Evolutionary conservation across 2,888 invertebrate species (phyloP), one percentile per base, ranked within the genome.

Genomic region (Chirona hameri): DNA sequence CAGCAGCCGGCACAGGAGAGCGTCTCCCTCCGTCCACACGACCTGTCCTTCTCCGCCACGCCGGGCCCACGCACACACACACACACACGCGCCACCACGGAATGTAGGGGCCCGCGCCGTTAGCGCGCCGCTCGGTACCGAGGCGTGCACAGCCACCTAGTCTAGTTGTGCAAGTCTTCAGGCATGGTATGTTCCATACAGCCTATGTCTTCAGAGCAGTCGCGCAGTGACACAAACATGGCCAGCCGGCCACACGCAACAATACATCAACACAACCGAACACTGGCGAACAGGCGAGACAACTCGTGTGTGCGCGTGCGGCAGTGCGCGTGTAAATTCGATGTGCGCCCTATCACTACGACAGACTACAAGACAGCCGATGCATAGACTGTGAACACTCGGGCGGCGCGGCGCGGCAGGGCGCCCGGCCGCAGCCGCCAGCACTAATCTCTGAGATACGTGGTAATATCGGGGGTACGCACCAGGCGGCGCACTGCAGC

Each of bases 361-460:
- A 57, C 57, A 21, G 57, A 15, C 60, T 10, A 21, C 29, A 7
- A n/a, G 12, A 65, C 27, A 27, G 12, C n/a, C 29, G 14, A 69
- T 69, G 29, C 69, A 69, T 69, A 69, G 29, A 69, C 69, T 12
- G 69, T 29, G 9, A n/a, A 65, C 5, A 27, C 65, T 21, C 57
- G 1, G 7, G 57, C 15, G 18, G 57, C n/a, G n/a, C n/a, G 24
- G 57, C 57, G 57, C 18, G 24, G 57, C 21, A 18, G 14, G 57
- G 57, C 57, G 4, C 18, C 57, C 18, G 57, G 15, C 57, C 57
- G 24, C 57, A 15, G 21, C 7, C 57, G 27, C n/a, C 69, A 29
- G 27, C 69, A 69, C 69, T 48, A 48, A 76, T 76, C 76, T 76
- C 76, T 76, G 76, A 76, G 76, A 76, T 76, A 76, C 76, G 15